Evolutionary conservation across 2,888 invertebrate genomes (phyloP).

Genomic region (Nomada hirtipes): DNA sequence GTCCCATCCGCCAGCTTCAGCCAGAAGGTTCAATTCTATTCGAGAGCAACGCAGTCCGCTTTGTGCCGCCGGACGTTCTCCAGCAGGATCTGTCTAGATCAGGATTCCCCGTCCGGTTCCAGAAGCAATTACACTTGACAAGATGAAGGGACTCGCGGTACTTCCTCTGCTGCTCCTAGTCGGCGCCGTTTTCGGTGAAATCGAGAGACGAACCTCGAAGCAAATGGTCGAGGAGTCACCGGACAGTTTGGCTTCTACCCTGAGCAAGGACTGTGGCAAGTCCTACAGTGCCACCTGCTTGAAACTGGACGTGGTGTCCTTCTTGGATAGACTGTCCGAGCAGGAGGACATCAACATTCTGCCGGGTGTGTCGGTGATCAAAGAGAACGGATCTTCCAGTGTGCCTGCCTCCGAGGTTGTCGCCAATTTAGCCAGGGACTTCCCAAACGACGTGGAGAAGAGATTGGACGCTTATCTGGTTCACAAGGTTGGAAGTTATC

Average conservation of each 20-base stretch:
- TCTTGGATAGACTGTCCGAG: slow-evolving; percentile 90
- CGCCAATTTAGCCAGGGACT: slow-evolving; percentile 90
- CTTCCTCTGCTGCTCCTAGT: slow-evolving; percentile 49
- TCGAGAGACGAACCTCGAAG: slow-evolving; percentile 74
- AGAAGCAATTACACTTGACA: too few relatives aligned
- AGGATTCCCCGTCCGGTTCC: too few relatives aligned
- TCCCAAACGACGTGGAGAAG: slow-evolving; percentile 91
- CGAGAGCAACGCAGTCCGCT: slow-evolving; percentile 12
- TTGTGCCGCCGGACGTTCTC: slow-evolving; percentile 15
- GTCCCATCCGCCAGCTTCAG: slow-evolving; percentile 71
- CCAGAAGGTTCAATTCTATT: slow-evolving; percentile 44
- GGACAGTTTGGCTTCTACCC: slow-evolving; percentile 70
- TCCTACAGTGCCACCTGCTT: slow-evolving; percentile 90
- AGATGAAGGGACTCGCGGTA: slow-evolving; percentile 54
- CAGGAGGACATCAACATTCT: slow-evolving; percentile 89
- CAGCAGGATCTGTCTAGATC: slow-evolving; percentile 14
- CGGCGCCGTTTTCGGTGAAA: slow-evolving; percentile 75
- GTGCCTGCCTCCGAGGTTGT: slow-evolving; percentile 89
- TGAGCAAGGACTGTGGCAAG: slow-evolving; percentile 86
- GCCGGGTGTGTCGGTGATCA: slow-evolving; percentile 91
- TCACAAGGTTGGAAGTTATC: slow-evolving; percentile 89
- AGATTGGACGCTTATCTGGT: slow-evolving; percentile 91
- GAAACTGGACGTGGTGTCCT: slow-evolving; percentile 91
- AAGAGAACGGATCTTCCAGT: slow-evolving; percentile 85
- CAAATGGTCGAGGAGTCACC: slow-evolving; percentile 77